phyloP scores from a whole-genome alignment of 2,888 invertebrate genomes.

The Aporophyla lueneburgensis region DNA sequence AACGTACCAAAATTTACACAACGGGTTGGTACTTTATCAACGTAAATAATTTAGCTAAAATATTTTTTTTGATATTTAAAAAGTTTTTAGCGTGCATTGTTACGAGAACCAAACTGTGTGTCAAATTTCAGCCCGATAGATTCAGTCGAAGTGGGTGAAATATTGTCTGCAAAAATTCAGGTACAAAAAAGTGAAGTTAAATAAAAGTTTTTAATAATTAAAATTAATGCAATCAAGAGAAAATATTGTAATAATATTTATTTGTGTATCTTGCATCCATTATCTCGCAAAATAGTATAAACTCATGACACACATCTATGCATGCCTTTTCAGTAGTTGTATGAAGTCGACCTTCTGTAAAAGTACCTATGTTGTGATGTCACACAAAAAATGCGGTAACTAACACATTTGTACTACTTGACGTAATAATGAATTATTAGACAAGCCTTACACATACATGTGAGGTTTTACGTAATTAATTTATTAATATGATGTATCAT shows the following conservation, averaged over 20 bases:
- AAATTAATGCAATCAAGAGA: too few species aligned
- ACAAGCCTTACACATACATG: constrained; percentile 34
- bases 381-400: constrained; percentile 38
- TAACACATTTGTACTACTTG: constrained; percentile 36
- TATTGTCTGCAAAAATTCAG: too few species aligned
- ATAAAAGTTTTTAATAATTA: too few species aligned
- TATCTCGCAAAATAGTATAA: neutral
- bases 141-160: too few species aligned
- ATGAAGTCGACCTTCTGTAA: neutral
- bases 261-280: neutral
- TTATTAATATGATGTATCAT: constrained; percentile 33
- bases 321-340: neutral
- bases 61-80: too few species aligned
- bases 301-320: neutral
- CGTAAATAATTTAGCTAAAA: too few species aligned
- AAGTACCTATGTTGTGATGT: neutral
- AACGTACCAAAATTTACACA: neutral
- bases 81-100: too few species aligned
- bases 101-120: too few species aligned
- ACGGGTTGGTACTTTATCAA: neutral
- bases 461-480: constrained; percentile 43
- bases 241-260: too few species aligned
- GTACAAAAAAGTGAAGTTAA: too few species aligned
- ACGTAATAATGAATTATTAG: constrained; percentile 47
- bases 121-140: too few species aligned